A percentile compares a stretch with the other conserved stretches of the same genome.
Evolutionary conservation across 64 coral and sea anemone genomes (phyloP).

Genomic region (Astreopora myriophthalma): DNA sequence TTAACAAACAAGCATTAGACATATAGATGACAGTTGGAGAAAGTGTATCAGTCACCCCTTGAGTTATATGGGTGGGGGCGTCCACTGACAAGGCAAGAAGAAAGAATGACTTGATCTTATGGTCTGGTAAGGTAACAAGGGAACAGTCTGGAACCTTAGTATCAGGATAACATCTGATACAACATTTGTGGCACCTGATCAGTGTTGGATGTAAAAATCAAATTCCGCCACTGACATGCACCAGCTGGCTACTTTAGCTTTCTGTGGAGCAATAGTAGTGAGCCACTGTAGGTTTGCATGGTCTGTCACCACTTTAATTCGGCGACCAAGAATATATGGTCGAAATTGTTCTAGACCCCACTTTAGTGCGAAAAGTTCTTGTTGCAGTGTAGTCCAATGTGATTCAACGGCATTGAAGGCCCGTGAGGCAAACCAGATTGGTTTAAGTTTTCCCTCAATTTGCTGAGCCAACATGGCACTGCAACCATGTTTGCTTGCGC

Average conservation of each 20-base stretch:
- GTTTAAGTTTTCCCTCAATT: background rate
- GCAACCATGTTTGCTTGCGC: slow-evolving; percentile 20
- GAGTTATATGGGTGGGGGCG: background rate
- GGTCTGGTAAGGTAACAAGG: background rate
- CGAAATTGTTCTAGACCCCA: slow-evolving; percentile 58
- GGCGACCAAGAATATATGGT: slow-evolving; percentile 17
- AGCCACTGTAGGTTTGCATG: slow-evolving; percentile 30
- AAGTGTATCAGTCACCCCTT: background rate
- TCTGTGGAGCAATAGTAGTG: background rate
- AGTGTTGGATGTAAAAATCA: background rate
- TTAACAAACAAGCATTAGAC: background rate
- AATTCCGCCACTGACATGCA: background rate
- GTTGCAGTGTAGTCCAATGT: background rate
- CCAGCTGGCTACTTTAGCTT: background rate
- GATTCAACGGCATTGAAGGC: background rate
- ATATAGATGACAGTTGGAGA: background rate
- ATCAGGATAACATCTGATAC: background rate
- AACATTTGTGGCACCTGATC: background rate
- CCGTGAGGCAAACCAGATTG: slow-evolving; percentile 21
- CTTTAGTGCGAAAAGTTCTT: slow-evolving; percentile 9
- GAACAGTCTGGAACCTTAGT: background rate
- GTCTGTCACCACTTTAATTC: slow-evolving; percentile 13
- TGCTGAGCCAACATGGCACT: slow-evolving; percentile 31
- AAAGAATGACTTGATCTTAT: too few relatives aligned
- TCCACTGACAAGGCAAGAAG: background rate